These are phyloP conservation scores for Drosophila malerkotliana DNA, from an alignment of 1,140 invertebrate genomes.

Conservation along the genomic window DNA sequence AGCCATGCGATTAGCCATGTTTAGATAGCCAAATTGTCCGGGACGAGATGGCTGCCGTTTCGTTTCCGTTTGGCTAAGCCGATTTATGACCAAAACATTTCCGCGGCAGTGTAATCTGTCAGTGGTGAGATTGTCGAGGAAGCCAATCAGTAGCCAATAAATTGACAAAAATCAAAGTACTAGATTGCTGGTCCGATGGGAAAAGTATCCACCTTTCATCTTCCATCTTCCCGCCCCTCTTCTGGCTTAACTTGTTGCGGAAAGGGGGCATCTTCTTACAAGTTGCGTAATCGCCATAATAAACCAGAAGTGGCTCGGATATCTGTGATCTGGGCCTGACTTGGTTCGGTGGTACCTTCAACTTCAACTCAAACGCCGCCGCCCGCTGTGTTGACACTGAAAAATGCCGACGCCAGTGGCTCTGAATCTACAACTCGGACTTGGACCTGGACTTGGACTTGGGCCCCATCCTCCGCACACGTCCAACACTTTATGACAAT, in stretches of 20 bases:
- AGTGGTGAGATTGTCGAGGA: neutral
- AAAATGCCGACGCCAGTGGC: slow-evolving; percentile 56
- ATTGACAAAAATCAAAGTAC: slow-evolving; percentile 51
- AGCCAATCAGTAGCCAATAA: slow-evolving; percentile 41
- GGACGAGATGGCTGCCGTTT: slow-evolving; percentile 14
- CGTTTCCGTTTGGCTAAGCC: slow-evolving; percentile 45
- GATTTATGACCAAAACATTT: slow-evolving; percentile 55
- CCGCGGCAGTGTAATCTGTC: slow-evolving; percentile 42
- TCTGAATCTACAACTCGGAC: neutral
- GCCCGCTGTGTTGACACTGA: slow-evolving; percentile 78
- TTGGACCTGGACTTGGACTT: slow-evolving; percentile 17
- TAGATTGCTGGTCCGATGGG: slow-evolving; percentile 26
- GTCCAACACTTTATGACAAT: slow-evolving; percentile 77
- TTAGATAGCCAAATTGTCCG: slow-evolving; percentile 63
- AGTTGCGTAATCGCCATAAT: slow-evolving; percentile 68
- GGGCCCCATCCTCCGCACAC: slow-evolving; percentile 41
- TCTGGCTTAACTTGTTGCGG: neutral
- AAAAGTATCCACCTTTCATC: slow-evolving; percentile 12
- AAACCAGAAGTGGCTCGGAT: slow-evolving; percentile 57
- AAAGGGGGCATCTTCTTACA: slow-evolving; percentile 11
- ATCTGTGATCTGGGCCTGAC: slow-evolving; percentile 31
- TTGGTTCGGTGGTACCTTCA: neutral
- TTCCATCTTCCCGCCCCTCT: no score
- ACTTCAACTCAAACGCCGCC: slow-evolving; percentile 56
- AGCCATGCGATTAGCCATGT: slow-evolving; percentile 44